A percentile compares a stretch with the other conserved stretches of the same genome.
Conservation (phyloP, 2,113 vertebrate species). For the Rattus rattus region DNA sequence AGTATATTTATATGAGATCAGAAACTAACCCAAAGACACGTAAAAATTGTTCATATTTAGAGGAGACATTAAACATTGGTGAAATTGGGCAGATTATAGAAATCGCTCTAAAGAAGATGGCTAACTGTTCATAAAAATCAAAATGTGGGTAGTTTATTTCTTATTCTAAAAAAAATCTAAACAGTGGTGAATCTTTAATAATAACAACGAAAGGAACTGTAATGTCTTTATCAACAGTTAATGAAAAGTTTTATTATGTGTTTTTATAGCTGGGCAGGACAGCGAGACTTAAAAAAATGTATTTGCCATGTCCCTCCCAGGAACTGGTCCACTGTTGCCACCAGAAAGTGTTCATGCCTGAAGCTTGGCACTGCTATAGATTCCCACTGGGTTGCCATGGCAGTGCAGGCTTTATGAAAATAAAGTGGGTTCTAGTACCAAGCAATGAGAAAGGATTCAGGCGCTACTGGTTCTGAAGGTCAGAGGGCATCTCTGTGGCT, state of each 20-base stretch:
- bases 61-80: background rate
- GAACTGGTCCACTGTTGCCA: background rate
- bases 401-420: background rate
- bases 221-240: background rate
- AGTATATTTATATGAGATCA: background rate
- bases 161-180: slow-evolving; percentile 32
- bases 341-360: background rate
- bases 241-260: background rate
- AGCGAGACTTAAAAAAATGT: background rate
- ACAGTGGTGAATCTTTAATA: background rate
- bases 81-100: background rate
- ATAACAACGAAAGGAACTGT: background rate
- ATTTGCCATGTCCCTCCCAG: background rate
- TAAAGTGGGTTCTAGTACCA: background rate
- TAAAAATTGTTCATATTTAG: background rate
- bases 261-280: background rate
- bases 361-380: background rate
- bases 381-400: background rate
- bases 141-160: background rate
- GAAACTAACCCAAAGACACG: background rate
- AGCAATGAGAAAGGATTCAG: background rate
- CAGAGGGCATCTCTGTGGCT: background rate
- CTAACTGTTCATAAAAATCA: background rate
- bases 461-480: background rate
- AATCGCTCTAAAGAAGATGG: background rate